These are phyloP conservation scores for Glomeris maerens DNA, from an alignment of 1,140 invertebrate species.

Conservation along the genomic window DNA sequence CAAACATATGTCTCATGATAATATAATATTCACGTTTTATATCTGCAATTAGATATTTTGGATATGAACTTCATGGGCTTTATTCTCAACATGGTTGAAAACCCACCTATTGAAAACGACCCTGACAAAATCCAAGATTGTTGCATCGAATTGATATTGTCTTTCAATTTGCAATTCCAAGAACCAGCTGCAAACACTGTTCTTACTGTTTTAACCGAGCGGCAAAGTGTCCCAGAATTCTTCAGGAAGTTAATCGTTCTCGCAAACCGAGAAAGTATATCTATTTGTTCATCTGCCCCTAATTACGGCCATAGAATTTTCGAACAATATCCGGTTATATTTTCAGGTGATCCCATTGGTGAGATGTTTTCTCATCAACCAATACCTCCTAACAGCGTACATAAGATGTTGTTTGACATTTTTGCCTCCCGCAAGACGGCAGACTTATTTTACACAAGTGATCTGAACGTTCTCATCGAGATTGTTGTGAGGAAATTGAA, in stretches of 20 bases:
- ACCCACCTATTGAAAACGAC: not conserved
- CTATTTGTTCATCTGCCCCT: not conserved
- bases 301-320: not conserved
- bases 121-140: not conserved
- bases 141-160: not conserved
- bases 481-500: conserved; percentile 1
- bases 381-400: not conserved
- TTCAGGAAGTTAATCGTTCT: not conserved
- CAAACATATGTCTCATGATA: too few relatives aligned
- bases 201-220: not conserved
- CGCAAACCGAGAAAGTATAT: not conserved
- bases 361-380: not conserved
- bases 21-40: not conserved
- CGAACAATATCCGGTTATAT: not conserved
- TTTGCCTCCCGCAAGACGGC: not conserved
- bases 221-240: not conserved
- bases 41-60: not conserved
- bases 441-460: not conserved
- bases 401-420: not conserved
- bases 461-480: conserved; percentile 3
- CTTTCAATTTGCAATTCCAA: not conserved
- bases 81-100: not conserved
- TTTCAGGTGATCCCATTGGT: not conserved
- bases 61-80: not conserved
- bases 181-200: not conserved